These are phyloP conservation scores for Meloe dianella DNA, from an alignment of 2,888 invertebrate genomes.

Conservation along the genomic window DNA sequence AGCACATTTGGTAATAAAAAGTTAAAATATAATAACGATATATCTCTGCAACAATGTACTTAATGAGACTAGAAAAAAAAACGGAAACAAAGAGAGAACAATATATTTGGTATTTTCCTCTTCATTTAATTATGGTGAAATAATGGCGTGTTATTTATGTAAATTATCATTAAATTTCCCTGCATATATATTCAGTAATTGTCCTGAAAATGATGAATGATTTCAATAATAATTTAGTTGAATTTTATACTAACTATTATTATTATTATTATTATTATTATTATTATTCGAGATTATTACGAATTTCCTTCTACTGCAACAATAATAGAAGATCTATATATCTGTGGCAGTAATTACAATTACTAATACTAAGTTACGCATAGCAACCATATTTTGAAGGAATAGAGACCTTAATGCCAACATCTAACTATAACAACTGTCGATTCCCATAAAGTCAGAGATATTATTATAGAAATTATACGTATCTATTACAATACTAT, in stretches of 20 bases:
- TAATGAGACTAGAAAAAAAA: neutral
- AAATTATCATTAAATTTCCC: neutral
- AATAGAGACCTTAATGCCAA: neutral
- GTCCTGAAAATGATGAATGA: neutral
- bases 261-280: neutral
- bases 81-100: neutral
- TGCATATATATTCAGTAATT: neutral
- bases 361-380: slow-evolving; percentile 48
- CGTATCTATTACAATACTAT: slow-evolving; percentile 36
- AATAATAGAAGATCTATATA: neutral
- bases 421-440: slow-evolving; percentile 37
- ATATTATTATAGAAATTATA: slow-evolving; percentile 43
- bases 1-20: neutral
- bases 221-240: neutral
- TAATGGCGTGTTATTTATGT: neutral
- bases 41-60: neutral
- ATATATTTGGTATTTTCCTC: neutral
- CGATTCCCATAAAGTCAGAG: slow-evolving; percentile 47
- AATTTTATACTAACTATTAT: neutral
- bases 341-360: slow-evolving; percentile 49
- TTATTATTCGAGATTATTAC: neutral
- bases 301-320: neutral
- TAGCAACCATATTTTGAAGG: slow-evolving; percentile 33
- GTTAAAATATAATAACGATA: neutral
- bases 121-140: neutral